Base-by-base conservation (phyloP, 1,140 invertebrate species). In the Helicoverpa zea region DNA sequence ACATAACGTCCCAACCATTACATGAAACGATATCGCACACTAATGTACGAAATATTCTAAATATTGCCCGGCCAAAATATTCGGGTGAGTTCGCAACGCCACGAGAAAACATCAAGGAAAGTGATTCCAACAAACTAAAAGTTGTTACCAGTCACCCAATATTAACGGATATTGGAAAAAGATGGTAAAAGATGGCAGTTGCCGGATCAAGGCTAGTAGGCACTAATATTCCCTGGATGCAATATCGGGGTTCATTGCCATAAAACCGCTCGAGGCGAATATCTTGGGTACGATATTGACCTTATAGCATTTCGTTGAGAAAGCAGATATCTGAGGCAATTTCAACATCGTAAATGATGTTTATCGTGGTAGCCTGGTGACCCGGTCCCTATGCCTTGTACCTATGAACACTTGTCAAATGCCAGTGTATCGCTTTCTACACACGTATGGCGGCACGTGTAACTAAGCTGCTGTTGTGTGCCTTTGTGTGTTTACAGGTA, bases 141-240 rank as follows among this genome's bases (percentile, higher is more conserved):
- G 83, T 88, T 86, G 88, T 90, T 88, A 87, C 86, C 75, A 79
- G 81, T 79, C 83, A 64, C 59, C 76, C 81, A 84, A 89, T 91
- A 90, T 90, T 90, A 90, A 82, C 87, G 87, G 87, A 90, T 92
- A 92, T 92, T 89, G 90, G 89, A 88, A 89, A 91, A 89, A 89
- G 87, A 91, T 88, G 87, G 87, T 87, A 85, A 88, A 89, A 89
- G 84, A 89, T 81, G 87, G 83, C 79, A 87, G 84, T 88, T 85
- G 84, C 80, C 87, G 88, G 86, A 90, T 90, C 88, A 90, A 85
- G 81, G 78, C 83, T 84, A 87, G 87, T 87, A 87, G 88, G 79
- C 86, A 88, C 87, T 92, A 92, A 92, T 92, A 92, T 88, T 88
- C 85, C 79, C 82, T 83, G 82, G 85, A 83, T 88, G 87, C 87